A percentile compares a stretch with the other conserved stretches of the same genome.
phyloP scores from a whole-genome alignment of 92 coral and sea anemone species.

The Pocillopora meandrina region DNA sequence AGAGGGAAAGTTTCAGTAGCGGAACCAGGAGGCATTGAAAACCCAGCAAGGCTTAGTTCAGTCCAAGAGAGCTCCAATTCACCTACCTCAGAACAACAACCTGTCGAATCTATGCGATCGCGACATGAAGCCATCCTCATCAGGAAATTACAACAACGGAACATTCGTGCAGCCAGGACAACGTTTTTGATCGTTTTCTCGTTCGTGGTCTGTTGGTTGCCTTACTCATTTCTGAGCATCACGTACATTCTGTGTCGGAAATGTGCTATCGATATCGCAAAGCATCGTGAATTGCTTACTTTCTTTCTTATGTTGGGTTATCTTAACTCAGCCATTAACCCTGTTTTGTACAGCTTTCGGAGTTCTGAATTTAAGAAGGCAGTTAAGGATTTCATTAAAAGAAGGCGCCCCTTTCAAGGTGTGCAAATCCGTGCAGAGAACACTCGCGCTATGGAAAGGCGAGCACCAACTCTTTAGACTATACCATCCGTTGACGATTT shows the following conservation, averaged over 20 bases:
- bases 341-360: constrained; percentile 37
- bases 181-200: constrained; percentile 45
- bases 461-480: too few relatives aligned
- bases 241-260: neutral
- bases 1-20: too few relatives aligned
- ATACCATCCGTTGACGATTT: too few relatives aligned
- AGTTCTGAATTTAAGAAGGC: constrained; percentile 40
- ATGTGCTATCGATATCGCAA: constrained; percentile 3
- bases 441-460: too few relatives aligned
- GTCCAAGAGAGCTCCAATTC: too few relatives aligned
- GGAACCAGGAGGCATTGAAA: too few relatives aligned
- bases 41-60: too few relatives aligned
- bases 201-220: constrained; percentile 55
- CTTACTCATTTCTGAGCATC: constrained; percentile 42
- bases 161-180: constrained; percentile 51
- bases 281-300: neutral
- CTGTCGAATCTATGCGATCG: neutral
- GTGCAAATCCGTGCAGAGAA: too few relatives aligned
- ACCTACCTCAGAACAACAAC: neutral
- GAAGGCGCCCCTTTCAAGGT: neutral
- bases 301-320: constrained; percentile 49
- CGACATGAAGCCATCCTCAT: neutral
- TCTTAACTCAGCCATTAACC: constrained; percentile 44
- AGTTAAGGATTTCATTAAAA: constrained; percentile 8
- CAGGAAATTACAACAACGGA: constrained; percentile 13